These are phyloP conservation scores for Oligia strigilis DNA, from an alignment of 2,888 invertebrate genomes.

Conservation along the genomic window DNA sequence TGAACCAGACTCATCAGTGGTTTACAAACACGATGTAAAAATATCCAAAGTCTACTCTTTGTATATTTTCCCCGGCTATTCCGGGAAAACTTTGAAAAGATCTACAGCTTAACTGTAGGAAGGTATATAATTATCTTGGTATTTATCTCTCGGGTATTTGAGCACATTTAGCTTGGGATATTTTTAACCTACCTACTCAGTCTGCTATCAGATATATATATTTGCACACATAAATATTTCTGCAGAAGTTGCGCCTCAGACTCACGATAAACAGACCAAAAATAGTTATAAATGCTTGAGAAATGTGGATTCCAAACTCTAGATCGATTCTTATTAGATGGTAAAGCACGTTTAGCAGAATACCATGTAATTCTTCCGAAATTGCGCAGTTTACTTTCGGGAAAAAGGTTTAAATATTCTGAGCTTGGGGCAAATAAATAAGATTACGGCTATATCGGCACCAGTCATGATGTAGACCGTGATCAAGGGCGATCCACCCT, in stretches of 20 bases:
- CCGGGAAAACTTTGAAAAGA: neutral
- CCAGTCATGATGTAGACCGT: no score
- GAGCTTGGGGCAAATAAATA: neutral
- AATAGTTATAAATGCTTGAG: slow-evolving; percentile 28
- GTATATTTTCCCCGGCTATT: neutral
- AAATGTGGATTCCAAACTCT: neutral
- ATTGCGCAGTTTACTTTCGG: neutral
- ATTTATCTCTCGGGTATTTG: neutral
- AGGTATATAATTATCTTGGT: neutral
- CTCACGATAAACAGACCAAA: slow-evolving; percentile 4
- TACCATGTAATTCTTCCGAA: neutral
- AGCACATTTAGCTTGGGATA: neutral
- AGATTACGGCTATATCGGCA: neutral
- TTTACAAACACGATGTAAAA: neutral
- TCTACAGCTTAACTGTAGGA: neutral
- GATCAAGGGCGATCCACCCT: no score
- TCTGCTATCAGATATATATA: neutral
- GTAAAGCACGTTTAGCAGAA: neutral
- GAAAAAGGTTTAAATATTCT: neutral
- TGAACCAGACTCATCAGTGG: no score
- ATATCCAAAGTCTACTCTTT: neutral
- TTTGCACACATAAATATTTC: neutral
- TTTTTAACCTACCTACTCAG: neutral
- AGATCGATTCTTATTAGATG: neutral
- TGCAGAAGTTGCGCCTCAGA: neutral